Evolutionary conservation across 92 coral and sea anemone genomes (phyloP).

Genomic region (Porites divaricata): DNA sequence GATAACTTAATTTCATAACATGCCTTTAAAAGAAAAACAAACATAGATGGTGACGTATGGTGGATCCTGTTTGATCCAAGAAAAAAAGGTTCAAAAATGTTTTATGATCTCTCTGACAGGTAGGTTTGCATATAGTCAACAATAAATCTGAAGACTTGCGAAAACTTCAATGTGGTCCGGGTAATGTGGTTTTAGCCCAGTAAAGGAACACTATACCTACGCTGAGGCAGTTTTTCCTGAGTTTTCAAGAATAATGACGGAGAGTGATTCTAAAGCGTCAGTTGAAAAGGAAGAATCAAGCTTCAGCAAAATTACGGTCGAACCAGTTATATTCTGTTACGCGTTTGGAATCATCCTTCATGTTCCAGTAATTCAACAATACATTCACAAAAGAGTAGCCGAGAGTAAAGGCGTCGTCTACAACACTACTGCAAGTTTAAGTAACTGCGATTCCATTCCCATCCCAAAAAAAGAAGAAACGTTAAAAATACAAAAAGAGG

Average conservation of each 20-base stretch:
- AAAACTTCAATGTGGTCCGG: no score
- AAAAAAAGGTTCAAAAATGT: no score
- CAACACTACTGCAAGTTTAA: conserved; percentile 80
- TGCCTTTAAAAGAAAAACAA: no score
- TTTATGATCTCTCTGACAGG: not conserved
- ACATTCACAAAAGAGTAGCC: conserved; percentile 80
- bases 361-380: conserved; percentile 96
- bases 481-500: conserved; percentile 74
- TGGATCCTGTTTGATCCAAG: no score
- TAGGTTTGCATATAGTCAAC: no score
- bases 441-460: conserved; percentile 83
- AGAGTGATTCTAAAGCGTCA: not conserved
- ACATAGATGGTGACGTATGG: no score
- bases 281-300: conserved; percentile 31
- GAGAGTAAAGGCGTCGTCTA: conserved; percentile 84
- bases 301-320: conserved; percentile 78
- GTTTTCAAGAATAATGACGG: not conserved
- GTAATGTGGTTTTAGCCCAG: not conserved
- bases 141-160: no score
- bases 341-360: conserved; percentile 96
- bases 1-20: no score
- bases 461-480: conserved; percentile 50
- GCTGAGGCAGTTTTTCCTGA: not conserved
- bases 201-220: not conserved
- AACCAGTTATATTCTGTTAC: conserved; percentile 95